phyloP scores from a whole-genome alignment of 1,140 invertebrate species.

The Babylonia areolata region DNA sequence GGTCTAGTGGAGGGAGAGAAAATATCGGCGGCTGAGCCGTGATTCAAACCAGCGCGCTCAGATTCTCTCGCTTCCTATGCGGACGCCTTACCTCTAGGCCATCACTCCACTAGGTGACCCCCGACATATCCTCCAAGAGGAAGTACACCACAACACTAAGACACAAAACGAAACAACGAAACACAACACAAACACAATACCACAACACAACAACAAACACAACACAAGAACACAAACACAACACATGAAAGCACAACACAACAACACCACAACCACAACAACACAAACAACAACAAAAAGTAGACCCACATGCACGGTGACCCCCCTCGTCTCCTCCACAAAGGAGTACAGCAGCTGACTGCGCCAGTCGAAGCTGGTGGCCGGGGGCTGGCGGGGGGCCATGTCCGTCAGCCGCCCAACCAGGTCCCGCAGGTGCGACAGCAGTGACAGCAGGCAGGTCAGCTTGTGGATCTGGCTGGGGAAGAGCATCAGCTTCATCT shows the following conservation, averaged over 20 bases:
- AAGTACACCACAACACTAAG: conserved; percentile 68
- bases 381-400: conserved; percentile 43
- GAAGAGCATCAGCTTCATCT: conserved; percentile 68
- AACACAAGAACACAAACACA: not conserved
- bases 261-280: too few relatives aligned
- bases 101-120: too few relatives aligned
- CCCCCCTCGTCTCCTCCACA: conserved; percentile 55
- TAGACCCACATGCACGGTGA: conserved; percentile 40
- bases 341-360: conserved; percentile 68
- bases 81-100: too few relatives aligned
- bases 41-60: too few relatives aligned
- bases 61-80: too few relatives aligned
- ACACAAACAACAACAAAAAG: too few relatives aligned
- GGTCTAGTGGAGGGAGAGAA: too few relatives aligned
- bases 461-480: conserved; percentile 73
- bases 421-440: conserved; percentile 70
- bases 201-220: too few relatives aligned
- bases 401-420: conserved; percentile 59
- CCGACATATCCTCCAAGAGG: conserved; percentile 58
- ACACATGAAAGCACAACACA: conserved; percentile 63
- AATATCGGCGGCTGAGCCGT: too few relatives aligned
- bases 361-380: conserved; percentile 64
- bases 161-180: too few relatives aligned
- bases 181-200: too few relatives aligned
- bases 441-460: conserved; percentile 61